phyloP scores from a whole-genome alignment of 2,797 vertebrate species.

The Acanthopagrus latus region DNA sequence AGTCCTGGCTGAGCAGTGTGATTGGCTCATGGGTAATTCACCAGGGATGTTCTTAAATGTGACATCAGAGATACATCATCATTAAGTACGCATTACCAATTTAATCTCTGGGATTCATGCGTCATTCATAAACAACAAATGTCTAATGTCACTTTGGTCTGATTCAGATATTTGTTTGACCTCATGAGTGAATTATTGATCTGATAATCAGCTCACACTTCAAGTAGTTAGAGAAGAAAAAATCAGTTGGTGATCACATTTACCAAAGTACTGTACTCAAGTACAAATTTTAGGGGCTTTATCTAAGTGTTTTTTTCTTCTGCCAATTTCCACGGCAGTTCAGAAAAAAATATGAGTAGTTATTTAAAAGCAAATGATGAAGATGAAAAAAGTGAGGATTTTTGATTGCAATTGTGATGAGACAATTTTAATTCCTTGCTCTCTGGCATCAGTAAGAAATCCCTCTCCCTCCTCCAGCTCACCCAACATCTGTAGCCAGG shows the following conservation, averaged over 20 bases:
- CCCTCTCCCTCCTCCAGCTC: no score
- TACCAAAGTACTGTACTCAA: background rate
- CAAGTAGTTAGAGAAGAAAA: background rate
- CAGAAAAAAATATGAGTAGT: no score
- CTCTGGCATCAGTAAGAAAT: no score
- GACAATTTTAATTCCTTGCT: no score
- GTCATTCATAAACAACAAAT: constrained; percentile 67
- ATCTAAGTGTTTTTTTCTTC: no score
- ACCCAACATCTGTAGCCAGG: no score
- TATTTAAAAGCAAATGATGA: no score
- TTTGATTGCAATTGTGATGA: no score
- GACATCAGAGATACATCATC: constrained; percentile 70
- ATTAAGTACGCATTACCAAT: constrained; percentile 51
- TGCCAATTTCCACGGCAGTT: no score
- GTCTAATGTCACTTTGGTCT: constrained; percentile 35
- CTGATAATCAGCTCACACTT: constrained; percentile 5
- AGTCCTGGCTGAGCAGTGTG: constrained; percentile 25
- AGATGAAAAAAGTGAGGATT: no score
- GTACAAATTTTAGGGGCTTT: background rate
- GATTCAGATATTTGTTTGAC: constrained; percentile 19
- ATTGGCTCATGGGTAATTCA: constrained; percentile 55
- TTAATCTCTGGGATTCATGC: constrained; percentile 66
- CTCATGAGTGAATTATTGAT: constrained; percentile 13
- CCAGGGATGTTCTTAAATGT: constrained; percentile 63
- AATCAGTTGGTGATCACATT: background rate